Base-by-base conservation (phyloP, 2,797 vertebrate species). In the Allobates femoralis region DNA sequence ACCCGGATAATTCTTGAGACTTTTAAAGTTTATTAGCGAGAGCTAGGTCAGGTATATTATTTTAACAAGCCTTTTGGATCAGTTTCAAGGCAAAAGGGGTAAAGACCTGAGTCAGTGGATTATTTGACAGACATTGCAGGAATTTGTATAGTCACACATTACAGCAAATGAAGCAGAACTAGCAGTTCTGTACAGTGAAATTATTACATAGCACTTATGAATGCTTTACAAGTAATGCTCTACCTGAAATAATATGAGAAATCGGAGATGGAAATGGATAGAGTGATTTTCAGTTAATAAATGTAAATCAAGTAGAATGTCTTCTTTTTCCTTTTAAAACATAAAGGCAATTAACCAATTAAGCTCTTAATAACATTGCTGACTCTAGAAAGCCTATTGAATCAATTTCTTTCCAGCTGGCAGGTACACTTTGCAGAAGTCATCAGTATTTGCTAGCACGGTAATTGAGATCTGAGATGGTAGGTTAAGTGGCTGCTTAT, bases 241-340 rank as follows among this genome's bases (percentile, higher is more conserved):
- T 79, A 85, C 79, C 62, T 58, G 50, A n/a, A 64, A 80, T 30
- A 50, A 53, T 60, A 77, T 55, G 32, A 41, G 21, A 53, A 51
- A 56, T 71, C 55, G 11, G 62, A 53, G 50, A n/a, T 37, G 60
- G 30, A 56, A 79, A 69, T n/a, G 14, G 19, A 37, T 79, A 34
- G n/a, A 80, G 77, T 41, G 50, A 62, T 32, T 85, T 58, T 71
- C 64, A 79, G 84, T 85, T 85, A 79, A 73, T 85, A 85, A 85
- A 85, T 79, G 51, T 79, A 85, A 85, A 85, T 85, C 53, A 85
- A 21, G 46, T 53, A 56, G 46, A 60, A 5, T 26, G 6, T 41
- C n/a, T 28, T 50, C 51, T 34, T 69, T 69, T 69, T 28, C 66
- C 15, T 37, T 19, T 32, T 60, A n/a, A 67, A 69, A 69, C 67